Base-by-base conservation (phyloP, 2,113 vertebrate genomes). In the Callipepla californica region DNA sequence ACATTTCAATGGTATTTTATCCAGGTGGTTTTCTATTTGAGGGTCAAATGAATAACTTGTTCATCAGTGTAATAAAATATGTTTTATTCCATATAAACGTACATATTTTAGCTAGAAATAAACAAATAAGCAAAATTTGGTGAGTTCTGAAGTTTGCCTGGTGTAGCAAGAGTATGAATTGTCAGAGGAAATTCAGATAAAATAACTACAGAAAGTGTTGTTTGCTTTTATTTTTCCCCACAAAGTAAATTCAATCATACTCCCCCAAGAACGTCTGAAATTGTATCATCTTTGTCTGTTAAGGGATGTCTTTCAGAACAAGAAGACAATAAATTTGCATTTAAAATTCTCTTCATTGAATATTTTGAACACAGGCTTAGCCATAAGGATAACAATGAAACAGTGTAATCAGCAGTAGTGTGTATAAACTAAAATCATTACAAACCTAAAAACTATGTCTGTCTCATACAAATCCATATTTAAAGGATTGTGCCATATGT, bases 1-100 rank as follows among this genome's bases (percentile, higher is more conserved):
- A 86, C 95, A 93, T 97, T 97, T 98, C 93, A 97, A 94, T 96
- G 48, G 48, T 61, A 8, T 92, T 89, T 93, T 88, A 83, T 87
- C 72, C 91, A 93, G 66, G 50, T 28, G 81, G 13, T 84, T 93
- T 90, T 92, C 83, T 84, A 51, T 93, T 93, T 96, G 92, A 94
- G 89, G 94, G 74, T 91, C 81, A 94, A 95, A 97, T 92, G 68
- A 96, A 91, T 95, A 93, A 87, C 42, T 95, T 88, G 70, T 75
- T 95, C 79, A 76, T 93, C 72, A 44, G 17, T 89, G 58, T 94
- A 96, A 94, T 94, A 85, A 95, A 88, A 21, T 12, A 68, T 73
- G 9, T 48, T 96, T 55, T 95, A 23, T 28, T 72, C 16, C 25
- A 34, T 75, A 19, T 48, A 45, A 78, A 68, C 47, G 26, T 65